Base-by-base conservation (phyloP, 2,797 vertebrate genomes). In the Sparidentex hasta region DNA sequence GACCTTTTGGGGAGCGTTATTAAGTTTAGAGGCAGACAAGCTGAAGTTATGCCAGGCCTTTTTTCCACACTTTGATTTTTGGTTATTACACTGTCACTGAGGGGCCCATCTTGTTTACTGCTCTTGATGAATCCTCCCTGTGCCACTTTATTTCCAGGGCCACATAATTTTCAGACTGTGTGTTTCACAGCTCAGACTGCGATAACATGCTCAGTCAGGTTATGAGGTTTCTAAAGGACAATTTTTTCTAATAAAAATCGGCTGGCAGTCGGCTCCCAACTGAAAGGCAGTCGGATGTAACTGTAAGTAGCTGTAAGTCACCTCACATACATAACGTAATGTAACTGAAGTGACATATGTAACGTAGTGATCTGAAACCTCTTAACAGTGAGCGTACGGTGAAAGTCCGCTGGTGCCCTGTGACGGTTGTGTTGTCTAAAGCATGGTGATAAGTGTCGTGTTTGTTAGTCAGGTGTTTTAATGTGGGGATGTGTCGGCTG, bases 51-150 rank as follows among this genome's bases (percentile, higher is more conserved):
- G 65, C 21, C 51, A 46, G 33, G 38, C 23, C 46, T 76, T 80
- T 83, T 33, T n/a, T 65, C 38, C 47, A 51, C 56, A 62, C 38
- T 80, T 78, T 64, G 3, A 44, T 63, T 72, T 81, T 78, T 56
- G 18, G 44, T 66, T 78, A 80, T 80, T 78, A 71, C 56, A 12
- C 29, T 78, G 67, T 87, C 74, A 86, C 46, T 0, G 25, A 61
- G 46, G 46, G 50, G 48, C 69, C 81, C 71, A 11, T 71, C 25
- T 63, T 25, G 54, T 76, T 69, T 72, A 61, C 50, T 72, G 62
- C 69, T 25, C 38, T 47, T 65, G 29, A 76, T 64, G 47, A 78
- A 67, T 77, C 64, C 29, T 54, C 23, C 38, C 50, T 67, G 23
- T 59, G 62, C 44, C 23, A 3, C 12, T 48, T 21, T 14, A 76